A percentile compares a stretch with the other conserved stretches of the same genome.
Conservation (phyloP, 2,888 invertebrate genomes). For the Odontothrips loti region DNA sequence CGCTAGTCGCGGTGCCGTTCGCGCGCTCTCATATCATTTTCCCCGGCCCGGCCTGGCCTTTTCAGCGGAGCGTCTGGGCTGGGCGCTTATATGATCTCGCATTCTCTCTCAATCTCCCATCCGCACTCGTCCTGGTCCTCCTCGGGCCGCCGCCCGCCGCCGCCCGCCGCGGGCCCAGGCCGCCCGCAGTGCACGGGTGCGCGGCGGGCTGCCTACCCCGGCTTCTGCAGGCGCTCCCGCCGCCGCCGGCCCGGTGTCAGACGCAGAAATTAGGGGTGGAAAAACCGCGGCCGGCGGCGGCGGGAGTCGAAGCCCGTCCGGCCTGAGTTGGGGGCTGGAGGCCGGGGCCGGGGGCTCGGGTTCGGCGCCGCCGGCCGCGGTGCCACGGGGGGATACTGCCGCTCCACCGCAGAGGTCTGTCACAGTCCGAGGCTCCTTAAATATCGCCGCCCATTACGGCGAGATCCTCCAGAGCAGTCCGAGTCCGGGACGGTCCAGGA, state of each 20-base stretch:
- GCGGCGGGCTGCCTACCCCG: background rate
- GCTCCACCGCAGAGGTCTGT: too few species aligned
- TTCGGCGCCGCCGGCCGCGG: too few species aligned
- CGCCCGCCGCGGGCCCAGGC: background rate
- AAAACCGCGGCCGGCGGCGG: too few species aligned
- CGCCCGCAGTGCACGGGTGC: background rate
- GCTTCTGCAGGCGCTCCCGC: background rate
- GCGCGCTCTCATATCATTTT: background rate
- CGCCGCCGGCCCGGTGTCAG: background rate
- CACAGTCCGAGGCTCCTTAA: background rate
- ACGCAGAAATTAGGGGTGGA: too few species aligned
- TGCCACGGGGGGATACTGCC: too few species aligned
- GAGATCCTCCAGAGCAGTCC: background rate
- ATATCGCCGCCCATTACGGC: background rate
- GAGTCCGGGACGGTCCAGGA: background rate
- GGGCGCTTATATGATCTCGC: background rate
- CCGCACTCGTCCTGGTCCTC: background rate
- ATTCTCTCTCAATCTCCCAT: background rate
- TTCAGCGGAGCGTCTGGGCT: background rate
- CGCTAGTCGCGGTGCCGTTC: background rate
- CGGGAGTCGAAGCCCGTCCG: too few species aligned
- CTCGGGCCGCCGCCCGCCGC: background rate
- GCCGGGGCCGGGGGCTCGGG: too few species aligned
- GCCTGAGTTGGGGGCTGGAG: too few species aligned
- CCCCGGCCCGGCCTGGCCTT: background rate